Evolutionary conservation across 2,888 invertebrate genomes (phyloP), one percentile per base, ranked within the genome.

Genomic region (Catotricha subobsoleta): DNA sequence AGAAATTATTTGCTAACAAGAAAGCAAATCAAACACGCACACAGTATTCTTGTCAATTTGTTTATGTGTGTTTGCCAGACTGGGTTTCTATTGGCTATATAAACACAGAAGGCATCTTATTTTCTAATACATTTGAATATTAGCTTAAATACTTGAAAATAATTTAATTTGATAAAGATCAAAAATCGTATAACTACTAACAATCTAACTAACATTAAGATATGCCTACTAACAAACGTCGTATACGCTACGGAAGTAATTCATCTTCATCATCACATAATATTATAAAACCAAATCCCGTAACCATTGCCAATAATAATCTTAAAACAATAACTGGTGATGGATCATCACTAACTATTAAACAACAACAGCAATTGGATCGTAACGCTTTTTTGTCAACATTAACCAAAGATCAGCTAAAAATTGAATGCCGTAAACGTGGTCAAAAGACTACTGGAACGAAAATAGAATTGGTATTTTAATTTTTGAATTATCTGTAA

Each of bases 391-490:
- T 67, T 53, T 62, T 75, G 55, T 66, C 68, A 44, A 63, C 67
- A 47, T 69, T 75, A 67, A 75, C 68, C 55, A 76, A 76, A 67
- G 75, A 76, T 55, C 76, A 76, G 57, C 67, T 77, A 48, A 72
- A 76, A 52, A 64, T 65, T 43, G 76, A 76, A 58, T 75, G 76
- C 66, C 67, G 74, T 50, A 74, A 72, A 64, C 62, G 76, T 52
- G 76, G 76, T 49, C 74, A 74, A 59, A 74, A 74, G 57, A 69
- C 72, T 36, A 67, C 72, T 48, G 77, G 77, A 58, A 76, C 72
- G 67, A 76, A 76, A 65, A 68, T 66, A 50, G 76, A 76, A 67
- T 68, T 77, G 76, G 76, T 76, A 76, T n/a, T n/a, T n/a, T n/a
- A n/a, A n/a, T n/a, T n/a, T n/a, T n/a, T n/a, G n/a, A n/a, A n/a